These are phyloP conservation scores for Yponomeuta evonymella DNA, from an alignment of 2,888 invertebrate species.

Conservation along the genomic window DNA sequence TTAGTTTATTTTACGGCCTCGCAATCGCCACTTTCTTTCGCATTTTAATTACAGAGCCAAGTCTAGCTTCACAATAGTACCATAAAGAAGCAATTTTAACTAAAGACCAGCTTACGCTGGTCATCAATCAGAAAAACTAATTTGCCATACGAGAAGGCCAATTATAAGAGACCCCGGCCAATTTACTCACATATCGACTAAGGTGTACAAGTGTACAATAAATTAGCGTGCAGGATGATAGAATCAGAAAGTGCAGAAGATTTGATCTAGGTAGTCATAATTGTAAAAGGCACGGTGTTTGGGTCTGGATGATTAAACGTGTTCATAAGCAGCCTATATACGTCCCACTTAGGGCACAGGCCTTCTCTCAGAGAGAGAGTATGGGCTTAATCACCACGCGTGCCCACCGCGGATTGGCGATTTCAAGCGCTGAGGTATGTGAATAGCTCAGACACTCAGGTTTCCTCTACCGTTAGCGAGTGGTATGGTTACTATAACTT, in stretches of 20 bases:
- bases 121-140: conserved; percentile 26
- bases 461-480: no score
- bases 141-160: conserved; percentile 22
- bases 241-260: not conserved
- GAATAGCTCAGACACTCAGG: no score
- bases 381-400: no score
- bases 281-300: not conserved
- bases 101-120: not conserved
- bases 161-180: conserved; percentile 35
- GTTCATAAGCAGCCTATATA: no score
- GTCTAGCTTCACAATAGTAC: not conserved
- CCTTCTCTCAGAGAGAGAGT: no score
- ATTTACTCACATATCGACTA: conserved; percentile 38
- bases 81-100: not conserved
- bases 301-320: no score
- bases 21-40: not conserved
- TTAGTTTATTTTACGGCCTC: not conserved
- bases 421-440: no score
- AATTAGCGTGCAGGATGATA: conserved; percentile 37
- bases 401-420: no score
- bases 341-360: no score
- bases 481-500: no score
- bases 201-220: conserved; percentile 41
- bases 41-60: not conserved
- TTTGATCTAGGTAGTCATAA: not conserved